Percentiles rank a stretch among this genome's conserved stretches.
Conservation (phyloP, 2,797 vertebrate genomes). For the Coccyzus lansbergi region DNA sequence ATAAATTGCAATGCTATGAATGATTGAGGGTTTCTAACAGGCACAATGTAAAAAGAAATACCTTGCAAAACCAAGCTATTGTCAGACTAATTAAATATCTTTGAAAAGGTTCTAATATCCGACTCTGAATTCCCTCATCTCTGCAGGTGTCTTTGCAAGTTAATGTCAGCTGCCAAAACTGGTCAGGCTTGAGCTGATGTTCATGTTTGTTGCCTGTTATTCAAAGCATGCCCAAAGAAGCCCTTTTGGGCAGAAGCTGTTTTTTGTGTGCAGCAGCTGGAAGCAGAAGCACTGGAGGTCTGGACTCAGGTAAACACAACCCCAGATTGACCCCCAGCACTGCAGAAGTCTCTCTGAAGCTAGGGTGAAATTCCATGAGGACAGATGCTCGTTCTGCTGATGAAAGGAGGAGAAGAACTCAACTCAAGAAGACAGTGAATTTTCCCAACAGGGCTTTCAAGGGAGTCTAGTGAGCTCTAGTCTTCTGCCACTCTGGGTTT, state of each 20-base stretch:
- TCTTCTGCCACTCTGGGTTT: background rate
- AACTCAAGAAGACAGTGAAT: background rate
- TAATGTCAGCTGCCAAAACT: background rate
- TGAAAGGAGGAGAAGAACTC: background rate
- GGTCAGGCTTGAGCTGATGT: background rate
- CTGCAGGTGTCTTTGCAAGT: constrained; percentile 24
- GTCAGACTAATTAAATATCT: constrained; percentile 34
- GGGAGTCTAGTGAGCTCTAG: background rate
- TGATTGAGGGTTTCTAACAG: constrained; percentile 29
- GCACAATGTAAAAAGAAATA: background rate
- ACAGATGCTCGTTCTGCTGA: background rate
- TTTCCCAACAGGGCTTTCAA: background rate
- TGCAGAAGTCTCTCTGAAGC: background rate
- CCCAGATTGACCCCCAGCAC: background rate
- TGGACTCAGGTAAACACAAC: background rate
- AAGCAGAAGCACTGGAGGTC: background rate
- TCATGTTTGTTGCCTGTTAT: background rate
- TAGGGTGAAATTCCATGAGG: background rate
- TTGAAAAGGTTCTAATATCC: constrained; percentile 5
- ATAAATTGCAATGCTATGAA: constrained; percentile 38
- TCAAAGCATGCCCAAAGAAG: background rate
- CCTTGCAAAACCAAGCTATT: background rate
- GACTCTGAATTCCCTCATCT: background rate
- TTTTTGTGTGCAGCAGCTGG: background rate
- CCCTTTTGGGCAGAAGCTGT: background rate